These are phyloP conservation scores for Cataglyphis hispanica DNA, from an alignment of 1,140 invertebrate species.

Conservation along the genomic window DNA sequence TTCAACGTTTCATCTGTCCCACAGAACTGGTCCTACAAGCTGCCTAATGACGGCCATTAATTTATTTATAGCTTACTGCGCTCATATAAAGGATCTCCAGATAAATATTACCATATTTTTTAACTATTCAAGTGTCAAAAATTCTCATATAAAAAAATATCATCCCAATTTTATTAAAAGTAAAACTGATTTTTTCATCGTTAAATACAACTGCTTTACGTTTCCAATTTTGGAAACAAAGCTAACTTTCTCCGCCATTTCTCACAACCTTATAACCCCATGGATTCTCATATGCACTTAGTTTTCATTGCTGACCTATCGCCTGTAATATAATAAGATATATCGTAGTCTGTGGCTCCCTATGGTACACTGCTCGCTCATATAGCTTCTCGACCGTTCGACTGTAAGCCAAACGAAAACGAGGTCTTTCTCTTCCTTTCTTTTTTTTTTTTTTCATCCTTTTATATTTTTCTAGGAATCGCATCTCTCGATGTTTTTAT, in stretches of 20 bases:
- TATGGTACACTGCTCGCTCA: constrained; percentile 77
- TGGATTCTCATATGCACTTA: constrained; percentile 87
- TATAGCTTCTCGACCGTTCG: constrained; percentile 68
- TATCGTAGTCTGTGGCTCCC: constrained; percentile 84
- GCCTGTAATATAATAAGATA: constrained; percentile 85
- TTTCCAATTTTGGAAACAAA: constrained; percentile 67
- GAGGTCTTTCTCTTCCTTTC: constrained; percentile 39
- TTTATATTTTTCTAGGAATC: constrained; percentile 14
- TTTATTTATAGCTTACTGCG: constrained; percentile 60
- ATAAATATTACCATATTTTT: constrained; percentile 53
- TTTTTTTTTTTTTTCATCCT: constrained; percentile 29
- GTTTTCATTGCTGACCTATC: constrained; percentile 85
- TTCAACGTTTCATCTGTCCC: constrained; percentile 71
- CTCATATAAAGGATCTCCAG: constrained; percentile 17
- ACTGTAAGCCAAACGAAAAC: constrained; percentile 67
- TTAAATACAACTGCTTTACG: constrained; percentile 50
- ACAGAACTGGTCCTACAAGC: constrained; percentile 32
- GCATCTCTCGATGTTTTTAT: not conserved
- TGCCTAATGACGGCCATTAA: constrained; percentile 62
- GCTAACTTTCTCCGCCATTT: constrained; percentile 24
- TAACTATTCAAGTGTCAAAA: not conserved
- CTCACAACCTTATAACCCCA: constrained; percentile 76
- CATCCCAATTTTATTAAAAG: not conserved
- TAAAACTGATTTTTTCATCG: constrained; percentile 38
- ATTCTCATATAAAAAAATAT: not conserved